Base-by-base conservation (phyloP, 2,113 vertebrate species). In the Siniperca chuatsi region DNA sequence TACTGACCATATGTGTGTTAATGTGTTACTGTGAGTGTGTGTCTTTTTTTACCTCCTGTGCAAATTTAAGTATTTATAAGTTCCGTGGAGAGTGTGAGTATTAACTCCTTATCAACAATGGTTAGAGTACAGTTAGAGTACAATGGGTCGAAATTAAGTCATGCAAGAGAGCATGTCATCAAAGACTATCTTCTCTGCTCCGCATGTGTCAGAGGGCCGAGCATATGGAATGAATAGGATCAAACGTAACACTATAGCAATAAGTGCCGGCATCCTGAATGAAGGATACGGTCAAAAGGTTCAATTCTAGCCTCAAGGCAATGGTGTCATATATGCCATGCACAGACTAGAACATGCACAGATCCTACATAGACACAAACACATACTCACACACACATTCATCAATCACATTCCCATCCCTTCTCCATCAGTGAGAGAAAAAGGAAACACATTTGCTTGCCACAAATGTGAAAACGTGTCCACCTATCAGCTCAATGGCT, bases 151-250 rank as follows among this genome's bases (percentile, higher is more conserved):
- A 86, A 90, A 89, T 85, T 83, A 87, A 92, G 79, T 90, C 89
- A 92, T 85, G 81, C 89, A 84, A 85, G 83, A 87, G 78, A 87
- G 72, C 52, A 52, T 78, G 81, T 89, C 91, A 92, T 93, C 89
- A 90, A 92, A 93, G 85, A 87, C 55, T 4, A 37, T 89, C 82
- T 78, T 44, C 87, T 85, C 85, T 58, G 79, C 78, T 89, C 73
- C 90, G 86, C 67, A 91, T 90, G 89, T 92, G 90, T 92, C 75
- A 84, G 83, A 87, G 87, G 71, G 60, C 50, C 13, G 9, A 79
- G 82, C 91, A 93, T 92, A 90, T 94, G 92, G 91, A 93, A 92
- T 72, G 83, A 92, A 93, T 91, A 92, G 87, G 89, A 90, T 90
- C 89, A 92, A 90, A 89, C 82, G 79, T 86, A 92, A 93, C 85